A percentile compares a stretch with the other conserved stretches of the same genome.
Conservation (phyloP, 2,888 invertebrate genomes). For the Microctonus aethiopoides region DNA sequence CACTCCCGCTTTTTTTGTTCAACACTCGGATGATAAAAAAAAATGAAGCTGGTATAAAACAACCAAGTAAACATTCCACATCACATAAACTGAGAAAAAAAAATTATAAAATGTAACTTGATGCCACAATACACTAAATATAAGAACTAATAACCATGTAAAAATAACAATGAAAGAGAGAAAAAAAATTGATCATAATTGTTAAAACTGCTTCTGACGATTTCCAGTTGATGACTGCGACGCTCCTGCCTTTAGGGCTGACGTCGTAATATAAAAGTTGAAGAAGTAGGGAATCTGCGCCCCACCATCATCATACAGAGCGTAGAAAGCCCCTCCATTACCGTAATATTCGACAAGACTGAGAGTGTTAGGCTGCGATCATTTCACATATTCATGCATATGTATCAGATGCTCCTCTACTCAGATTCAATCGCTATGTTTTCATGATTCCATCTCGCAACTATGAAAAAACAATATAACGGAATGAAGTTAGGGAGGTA, state of each 20-base stretch:
- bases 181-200: background rate
- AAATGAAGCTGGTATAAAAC: background rate
- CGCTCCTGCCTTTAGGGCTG: slow-evolving; percentile 10
- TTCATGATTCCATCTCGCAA: background rate
- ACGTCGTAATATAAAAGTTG: slow-evolving; percentile 7
- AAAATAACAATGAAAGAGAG: background rate
- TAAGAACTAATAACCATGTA: background rate
- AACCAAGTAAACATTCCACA: background rate
- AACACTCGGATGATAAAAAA: background rate
- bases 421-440: background rate
- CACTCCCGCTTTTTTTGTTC: background rate
- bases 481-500: background rate
- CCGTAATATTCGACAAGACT: background rate
- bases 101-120: background rate
- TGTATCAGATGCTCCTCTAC: slow-evolving; percentile 10
- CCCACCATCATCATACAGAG: slow-evolving; percentile 22
- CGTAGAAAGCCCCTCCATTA: background rate
- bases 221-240: slow-evolving; percentile 56
- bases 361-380: background rate
- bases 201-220: slow-evolving; percentile 39
- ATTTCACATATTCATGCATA: background rate
- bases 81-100: background rate
- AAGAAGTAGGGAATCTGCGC: slow-evolving; percentile 22
- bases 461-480: background rate
- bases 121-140: background rate